A percentile compares a stretch with the other conserved stretches of the same genome.
These are phyloP conservation scores for Sthenelais limicola DNA, from an alignment of 2,888 invertebrate species.

Conservation along the genomic window DNA sequence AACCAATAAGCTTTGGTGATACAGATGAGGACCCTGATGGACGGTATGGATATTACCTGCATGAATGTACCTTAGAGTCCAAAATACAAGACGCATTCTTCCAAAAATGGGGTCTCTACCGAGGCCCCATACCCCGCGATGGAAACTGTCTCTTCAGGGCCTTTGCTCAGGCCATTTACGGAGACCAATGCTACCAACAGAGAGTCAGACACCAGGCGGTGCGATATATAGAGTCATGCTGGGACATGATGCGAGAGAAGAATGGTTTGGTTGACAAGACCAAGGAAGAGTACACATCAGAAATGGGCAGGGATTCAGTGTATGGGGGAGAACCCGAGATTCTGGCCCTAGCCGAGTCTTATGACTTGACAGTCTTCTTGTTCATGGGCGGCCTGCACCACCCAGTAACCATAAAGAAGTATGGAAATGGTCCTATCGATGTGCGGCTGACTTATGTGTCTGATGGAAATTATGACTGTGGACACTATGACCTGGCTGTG, in stretches of 20 bases:
- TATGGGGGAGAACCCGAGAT: conserved; percentile 48
- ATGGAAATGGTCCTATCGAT: conserved; percentile 28
- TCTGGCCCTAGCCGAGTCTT: conserved; percentile 16
- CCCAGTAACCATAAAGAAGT: conserved; percentile 10
- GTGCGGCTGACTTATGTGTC: conserved; percentile 38
- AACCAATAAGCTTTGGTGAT: no score
- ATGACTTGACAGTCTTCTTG: conserved; percentile 17
- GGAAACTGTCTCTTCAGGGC: conserved; percentile 50
- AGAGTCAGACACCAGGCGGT: conserved; percentile 37
- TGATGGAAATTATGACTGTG: conserved; percentile 43
- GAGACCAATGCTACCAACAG: conserved; percentile 38
- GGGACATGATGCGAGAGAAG: conserved; percentile 8
- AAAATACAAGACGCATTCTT: conserved; percentile 41
- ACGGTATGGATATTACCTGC: conserved; percentile 41
- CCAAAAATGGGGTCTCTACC: conserved; percentile 14
- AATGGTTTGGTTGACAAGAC: conserved; percentile 17
- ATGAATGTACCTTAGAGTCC: conserved; percentile 45
- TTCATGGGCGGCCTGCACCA: conserved; percentile 44
- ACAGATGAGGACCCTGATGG: conserved; percentile 44
- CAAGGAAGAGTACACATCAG: conserved; percentile 34
- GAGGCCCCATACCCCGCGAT: conserved; percentile 44
- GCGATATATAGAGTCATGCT: conserved; percentile 17
- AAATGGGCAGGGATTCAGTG: conserved; percentile 16
- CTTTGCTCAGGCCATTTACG: conserved; percentile 35
- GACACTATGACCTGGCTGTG: conserved; percentile 48